Evolutionary conservation across 2,113 vertebrate species (phyloP).

Genomic region (Carassius gibelio): DNA sequence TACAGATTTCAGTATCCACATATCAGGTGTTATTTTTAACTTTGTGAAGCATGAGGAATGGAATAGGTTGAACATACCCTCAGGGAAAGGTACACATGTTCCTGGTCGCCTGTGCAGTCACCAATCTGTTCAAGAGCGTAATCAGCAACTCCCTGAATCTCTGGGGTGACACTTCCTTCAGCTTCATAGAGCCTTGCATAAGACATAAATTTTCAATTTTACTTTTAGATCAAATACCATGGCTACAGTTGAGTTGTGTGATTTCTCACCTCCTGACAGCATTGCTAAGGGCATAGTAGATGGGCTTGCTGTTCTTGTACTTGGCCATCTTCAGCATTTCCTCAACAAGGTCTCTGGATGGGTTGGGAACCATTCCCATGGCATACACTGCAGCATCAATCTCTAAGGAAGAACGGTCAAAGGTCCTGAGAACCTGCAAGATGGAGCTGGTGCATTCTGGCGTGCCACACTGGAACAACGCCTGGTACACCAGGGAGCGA

Average conservation of each 20-base stretch:
- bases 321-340: conserved; percentile 87
- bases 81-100: conserved; percentile 83
- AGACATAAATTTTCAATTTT: background rate
- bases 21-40: conserved; percentile 3
- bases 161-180: conserved; percentile 71
- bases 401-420: conserved; percentile 70
- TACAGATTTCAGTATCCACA: background rate
- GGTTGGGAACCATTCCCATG: conserved; percentile 83
- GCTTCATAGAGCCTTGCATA: conserved; percentile 78
- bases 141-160: conserved; percentile 80
- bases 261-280: conserved; percentile 83
- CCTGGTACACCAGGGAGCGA: conserved; percentile 84
- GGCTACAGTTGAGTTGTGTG: background rate
- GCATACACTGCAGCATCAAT: conserved; percentile 83
- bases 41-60: background rate
- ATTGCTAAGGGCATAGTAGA: conserved; percentile 88
- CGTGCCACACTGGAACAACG: conserved; percentile 89
- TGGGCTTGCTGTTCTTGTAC: conserved; percentile 81
- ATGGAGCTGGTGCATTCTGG: conserved; percentile 85
- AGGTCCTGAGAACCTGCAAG: conserved; percentile 81
- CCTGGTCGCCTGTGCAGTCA: conserved; percentile 82
- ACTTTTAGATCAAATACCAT: background rate
- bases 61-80: conserved; percentile 73
- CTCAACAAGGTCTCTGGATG: conserved; percentile 77
- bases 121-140: conserved; percentile 81